Base-by-base conservation (phyloP, 53 echinoderm and acorn worm species). In the Antedon mediterranea region DNA sequence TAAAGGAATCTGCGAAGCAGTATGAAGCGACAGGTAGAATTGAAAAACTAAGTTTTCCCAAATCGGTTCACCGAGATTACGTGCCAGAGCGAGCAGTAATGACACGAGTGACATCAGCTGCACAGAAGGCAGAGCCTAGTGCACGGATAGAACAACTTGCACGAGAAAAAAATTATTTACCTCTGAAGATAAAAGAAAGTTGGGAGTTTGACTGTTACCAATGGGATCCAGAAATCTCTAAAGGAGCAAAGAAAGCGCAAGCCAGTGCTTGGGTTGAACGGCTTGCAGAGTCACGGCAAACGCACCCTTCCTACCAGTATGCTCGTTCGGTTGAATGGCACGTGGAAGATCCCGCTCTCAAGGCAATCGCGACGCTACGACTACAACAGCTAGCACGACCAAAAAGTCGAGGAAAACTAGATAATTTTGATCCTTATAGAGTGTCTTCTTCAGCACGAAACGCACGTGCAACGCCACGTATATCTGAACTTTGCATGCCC, bases 211-310 rank as follows among this genome's bases (percentile, higher is more conserved):
- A 97, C 86, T 87, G 81, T 78, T 87, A 84, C 70, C 74, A 83
- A 13, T 97, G 97, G 97, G 86, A 97, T 80, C 92, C 87, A 32
- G 97, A 97, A 78, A 97, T 97, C 31, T 84, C 92, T 28, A 73
- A 78, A 31, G 92, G 88, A 20, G 97, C 97, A 29, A 92, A 88
- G n/a, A 87, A 82, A 77, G 92, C 97, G 5, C 89, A 79, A 4
- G 85, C 88, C 81, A 87, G 92, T 0, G 92, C 92, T 0, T 87
- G 97, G 0, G 80, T 97, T 0, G 97, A 97, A 23, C 57, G 80
- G 5, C 78, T 97, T 13, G 87, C 97, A 7, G 97, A 92, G 71
- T 73, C 97, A 7, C 92, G 89, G 70, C 72, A 79, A 3, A 84
- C 84, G 34, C 97, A 97, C 78, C 77, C 83, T 14, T 72, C 73